Evolutionary conservation across 2,797 vertebrate genomes (phyloP).

Genomic region (Lacerta bilineata): DNA sequence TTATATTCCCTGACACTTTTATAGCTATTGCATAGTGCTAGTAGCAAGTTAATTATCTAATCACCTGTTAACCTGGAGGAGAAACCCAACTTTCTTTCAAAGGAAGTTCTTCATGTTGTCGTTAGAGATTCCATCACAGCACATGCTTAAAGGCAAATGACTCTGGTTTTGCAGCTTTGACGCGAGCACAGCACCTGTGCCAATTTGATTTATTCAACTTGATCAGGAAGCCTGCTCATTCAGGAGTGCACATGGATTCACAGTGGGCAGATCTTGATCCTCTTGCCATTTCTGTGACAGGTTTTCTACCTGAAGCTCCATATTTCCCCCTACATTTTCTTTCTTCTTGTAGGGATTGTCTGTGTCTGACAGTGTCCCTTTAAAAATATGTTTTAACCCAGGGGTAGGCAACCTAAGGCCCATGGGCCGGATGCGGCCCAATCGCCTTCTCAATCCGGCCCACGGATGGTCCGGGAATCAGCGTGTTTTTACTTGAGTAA

Average conservation of each 20-base stretch:
- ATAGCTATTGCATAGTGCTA: constrained; percentile 1
- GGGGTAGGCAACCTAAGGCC: too few species aligned
- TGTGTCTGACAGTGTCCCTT: too few species aligned
- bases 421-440: too few species aligned
- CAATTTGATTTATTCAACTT: not conserved
- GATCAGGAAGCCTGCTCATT: not conserved
- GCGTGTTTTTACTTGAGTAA: too few species aligned
- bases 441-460: too few species aligned
- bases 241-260: too few species aligned
- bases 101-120: not conserved
- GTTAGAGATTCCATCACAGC: not conserved
- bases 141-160: not conserved
- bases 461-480: too few species aligned
- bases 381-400: too few species aligned
- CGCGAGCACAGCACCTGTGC: not conserved
- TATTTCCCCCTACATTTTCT: too few species aligned
- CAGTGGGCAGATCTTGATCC: too few species aligned
- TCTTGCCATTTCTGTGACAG: not conserved
- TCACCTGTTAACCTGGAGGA: constrained; percentile 3
- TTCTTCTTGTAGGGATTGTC: too few species aligned
- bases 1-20: constrained; percentile 14
- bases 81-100: not conserved
- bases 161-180: not conserved
- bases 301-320: too few species aligned
- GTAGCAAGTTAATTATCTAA: constrained; percentile 25